Conservation (phyloP, 1,140 invertebrate genomes). For the Helicoverpa zea region DNA sequence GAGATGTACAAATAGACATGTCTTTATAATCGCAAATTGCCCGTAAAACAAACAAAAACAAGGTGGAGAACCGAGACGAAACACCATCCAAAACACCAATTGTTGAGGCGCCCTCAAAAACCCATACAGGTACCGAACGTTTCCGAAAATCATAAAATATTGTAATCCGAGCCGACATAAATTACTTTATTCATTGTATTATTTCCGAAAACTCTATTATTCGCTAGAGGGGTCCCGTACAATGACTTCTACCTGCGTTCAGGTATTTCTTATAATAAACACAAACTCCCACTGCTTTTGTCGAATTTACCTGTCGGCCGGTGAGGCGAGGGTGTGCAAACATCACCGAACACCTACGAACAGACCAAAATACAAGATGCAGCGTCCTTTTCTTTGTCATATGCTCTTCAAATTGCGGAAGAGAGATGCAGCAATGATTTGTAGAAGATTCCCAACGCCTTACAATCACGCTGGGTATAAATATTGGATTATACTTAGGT, state of each 20-base stretch:
- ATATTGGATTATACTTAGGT: conserved; percentile 86
- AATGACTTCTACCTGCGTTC: conserved; percentile 80
- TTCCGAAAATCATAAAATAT: conserved; percentile 83
- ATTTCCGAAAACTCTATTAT: conserved; percentile 85
- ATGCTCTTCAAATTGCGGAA: conserved; percentile 47
- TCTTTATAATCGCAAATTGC: conserved; percentile 78
- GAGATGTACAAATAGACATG: conserved; percentile 57
- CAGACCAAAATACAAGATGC: conserved; percentile 53
- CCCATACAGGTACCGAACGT: conserved; percentile 64
- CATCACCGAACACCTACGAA: conserved; percentile 73
- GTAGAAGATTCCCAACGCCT: conserved; percentile 64
- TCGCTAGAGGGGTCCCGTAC: conserved; percentile 69
- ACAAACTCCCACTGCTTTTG: conserved; percentile 81
- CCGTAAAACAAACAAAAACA: conserved; percentile 83
- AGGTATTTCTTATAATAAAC: conserved; percentile 83
- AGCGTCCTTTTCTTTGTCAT: conserved; percentile 50
- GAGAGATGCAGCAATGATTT: conserved; percentile 61
- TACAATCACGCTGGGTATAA: conserved; percentile 79
- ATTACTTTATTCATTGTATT: conserved; percentile 83
- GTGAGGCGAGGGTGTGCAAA: conserved; percentile 77
- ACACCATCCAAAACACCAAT: conserved; percentile 73
- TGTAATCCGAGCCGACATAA: conserved; percentile 79
- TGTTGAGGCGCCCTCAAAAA: conserved; percentile 60
- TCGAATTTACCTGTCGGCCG: conserved; percentile 81
- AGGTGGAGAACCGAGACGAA: conserved; percentile 72